phyloP scores from a whole-genome alignment of 2,797 vertebrate species.

The Acanthurus tractus region DNA sequence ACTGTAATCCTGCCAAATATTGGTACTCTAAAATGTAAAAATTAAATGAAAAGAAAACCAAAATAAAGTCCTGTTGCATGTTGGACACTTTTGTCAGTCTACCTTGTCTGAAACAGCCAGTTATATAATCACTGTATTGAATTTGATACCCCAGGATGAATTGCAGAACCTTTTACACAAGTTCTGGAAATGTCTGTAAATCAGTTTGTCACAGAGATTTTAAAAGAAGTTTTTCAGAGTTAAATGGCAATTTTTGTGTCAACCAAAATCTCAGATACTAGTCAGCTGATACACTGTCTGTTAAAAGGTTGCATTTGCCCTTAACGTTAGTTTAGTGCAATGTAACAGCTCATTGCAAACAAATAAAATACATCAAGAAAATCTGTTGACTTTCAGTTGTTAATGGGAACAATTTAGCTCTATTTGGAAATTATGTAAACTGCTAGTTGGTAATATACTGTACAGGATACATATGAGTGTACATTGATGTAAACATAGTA shows the following conservation, averaged over 20 bases:
- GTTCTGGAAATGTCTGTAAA: constrained; percentile 17
- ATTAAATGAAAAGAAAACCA: neutral
- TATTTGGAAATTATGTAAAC: no score
- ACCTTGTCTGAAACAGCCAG: neutral
- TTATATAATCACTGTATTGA: constrained; percentile 39
- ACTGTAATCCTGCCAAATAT: no score
- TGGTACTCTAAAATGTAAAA: no score
- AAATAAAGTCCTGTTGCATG: neutral
- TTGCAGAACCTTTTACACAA: constrained; percentile 6
- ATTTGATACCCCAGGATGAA: constrained; percentile 14
- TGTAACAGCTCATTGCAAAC: neutral
- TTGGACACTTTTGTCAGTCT: neutral
- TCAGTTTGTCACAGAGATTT: constrained; percentile 33
- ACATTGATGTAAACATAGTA: no score
- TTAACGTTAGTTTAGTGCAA: no score
- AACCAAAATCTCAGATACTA: constrained; percentile 4
- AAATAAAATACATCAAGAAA: neutral
- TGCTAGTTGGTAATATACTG: neutral
- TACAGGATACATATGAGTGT: neutral
- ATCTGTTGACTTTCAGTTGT: neutral
- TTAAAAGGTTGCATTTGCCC: constrained; percentile 8
- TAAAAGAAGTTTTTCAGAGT: constrained; percentile 9
- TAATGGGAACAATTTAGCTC: neutral
- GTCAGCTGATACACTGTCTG: constrained; percentile 20
- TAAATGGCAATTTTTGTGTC: neutral